Conservation (phyloP, 2,888 invertebrate genomes). For the Andricus curvator region DNA sequence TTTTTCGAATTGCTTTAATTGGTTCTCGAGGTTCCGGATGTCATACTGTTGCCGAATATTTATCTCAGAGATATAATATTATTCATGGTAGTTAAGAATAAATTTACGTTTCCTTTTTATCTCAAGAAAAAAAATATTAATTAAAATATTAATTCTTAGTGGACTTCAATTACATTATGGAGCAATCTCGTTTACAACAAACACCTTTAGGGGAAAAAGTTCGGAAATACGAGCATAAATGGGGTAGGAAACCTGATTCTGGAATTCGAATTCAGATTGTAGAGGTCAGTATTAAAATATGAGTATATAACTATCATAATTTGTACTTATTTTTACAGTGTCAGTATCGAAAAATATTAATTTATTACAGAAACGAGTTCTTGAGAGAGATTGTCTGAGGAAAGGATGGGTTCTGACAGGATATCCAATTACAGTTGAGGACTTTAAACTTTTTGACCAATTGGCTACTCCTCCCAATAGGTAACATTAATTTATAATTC, state of each 20-base stretch:
- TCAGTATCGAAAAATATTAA: conserved; percentile 51
- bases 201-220: conserved; percentile 60
- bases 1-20: conserved; percentile 81
- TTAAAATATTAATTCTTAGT: conserved; percentile 74
- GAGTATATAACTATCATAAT: neutral
- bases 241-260: conserved; percentile 55
- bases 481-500: conserved; percentile 69
- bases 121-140: conserved; percentile 61
- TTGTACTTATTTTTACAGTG: neutral
- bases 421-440: conserved; percentile 81
- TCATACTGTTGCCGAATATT: conserved; percentile 79
- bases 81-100: conserved; percentile 77
- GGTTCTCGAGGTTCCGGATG: conserved; percentile 83
- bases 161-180: conserved; percentile 80
- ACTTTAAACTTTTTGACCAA: conserved; percentile 82
- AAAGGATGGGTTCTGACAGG: conserved; percentile 84
- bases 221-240: conserved; percentile 56
- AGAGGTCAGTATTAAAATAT: conserved; percentile 54
- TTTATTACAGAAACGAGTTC: conserved; percentile 75
- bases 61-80: conserved; percentile 80
- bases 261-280: conserved; percentile 64
- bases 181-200: conserved; percentile 78
- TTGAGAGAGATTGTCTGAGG: conserved; percentile 81
- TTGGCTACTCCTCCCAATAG: conserved; percentile 83
- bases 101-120: neutral